Percentiles rank a stretch among this genome's conserved stretches.
Conservation (phyloP, 2,888 invertebrate genomes). For the Zygothrica quintamaculata region DNA sequence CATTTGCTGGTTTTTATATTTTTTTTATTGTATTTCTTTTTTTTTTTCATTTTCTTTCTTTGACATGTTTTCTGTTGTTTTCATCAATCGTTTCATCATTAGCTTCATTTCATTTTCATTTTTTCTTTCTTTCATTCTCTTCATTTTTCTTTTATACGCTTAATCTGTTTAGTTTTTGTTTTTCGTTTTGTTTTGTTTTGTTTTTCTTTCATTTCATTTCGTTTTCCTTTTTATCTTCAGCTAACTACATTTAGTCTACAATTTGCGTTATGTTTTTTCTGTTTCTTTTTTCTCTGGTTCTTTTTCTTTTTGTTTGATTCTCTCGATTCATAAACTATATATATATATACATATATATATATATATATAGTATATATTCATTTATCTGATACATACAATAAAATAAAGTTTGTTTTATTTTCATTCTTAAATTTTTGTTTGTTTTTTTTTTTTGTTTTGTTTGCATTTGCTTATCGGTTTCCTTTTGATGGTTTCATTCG, state of each 20-base stretch:
- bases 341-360: too few relatives aligned
- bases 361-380: too few relatives aligned
- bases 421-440: conserved; percentile 25
- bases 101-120: conserved; percentile 33
- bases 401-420: conserved; percentile 64
- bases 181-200: conserved; percentile 27
- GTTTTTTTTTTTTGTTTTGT: conserved; percentile 11
- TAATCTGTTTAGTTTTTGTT: conserved; percentile 35
- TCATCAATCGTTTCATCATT: conserved; percentile 13
- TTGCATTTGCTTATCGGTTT: conserved; percentile 21
- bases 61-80: conserved; percentile 28
- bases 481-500: neutral
- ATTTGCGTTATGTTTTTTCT: conserved; percentile 48
- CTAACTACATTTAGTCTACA: conserved; percentile 70
- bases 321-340: too few relatives aligned
- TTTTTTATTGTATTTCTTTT: conserved; percentile 26
- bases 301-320: conserved; percentile 58
- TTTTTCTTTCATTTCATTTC: conserved; percentile 13
- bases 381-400: conserved; percentile 61
- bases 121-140: conserved; percentile 10
- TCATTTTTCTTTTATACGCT: conserved; percentile 18
- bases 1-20: conserved; percentile 50
- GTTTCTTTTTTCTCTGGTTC: conserved; percentile 26
- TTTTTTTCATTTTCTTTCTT: too few relatives aligned
- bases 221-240: conserved; percentile 32